These are phyloP conservation scores for Drosophila varians DNA, from an alignment of 1,140 invertebrate species.

Conservation along the genomic window DNA sequence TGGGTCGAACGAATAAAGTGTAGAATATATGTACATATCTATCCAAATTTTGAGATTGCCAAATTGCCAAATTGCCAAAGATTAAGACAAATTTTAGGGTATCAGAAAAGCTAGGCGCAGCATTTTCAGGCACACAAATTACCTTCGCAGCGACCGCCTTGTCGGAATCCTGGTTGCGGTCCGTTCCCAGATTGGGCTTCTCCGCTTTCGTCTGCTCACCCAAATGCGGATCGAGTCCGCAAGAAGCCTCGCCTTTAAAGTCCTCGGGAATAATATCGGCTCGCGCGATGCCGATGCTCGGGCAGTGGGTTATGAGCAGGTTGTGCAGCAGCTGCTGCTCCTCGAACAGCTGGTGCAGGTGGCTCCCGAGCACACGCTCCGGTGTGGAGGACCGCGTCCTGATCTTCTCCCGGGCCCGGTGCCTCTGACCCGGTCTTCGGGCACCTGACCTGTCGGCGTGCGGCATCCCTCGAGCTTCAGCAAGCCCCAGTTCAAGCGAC, in stretches of 20 bases:
- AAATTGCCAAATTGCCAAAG: no score
- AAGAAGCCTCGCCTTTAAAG: slow-evolving; percentile 4
- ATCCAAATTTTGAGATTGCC: no score
- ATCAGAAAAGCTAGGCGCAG: no score
- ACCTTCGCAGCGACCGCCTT: neutral
- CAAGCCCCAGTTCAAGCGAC: neutral
- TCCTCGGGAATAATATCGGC: neutral
- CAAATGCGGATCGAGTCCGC: neutral
- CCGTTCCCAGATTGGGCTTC: neutral
- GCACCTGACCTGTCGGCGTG: neutral
- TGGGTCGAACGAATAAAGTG: no score
- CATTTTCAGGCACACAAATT: neutral
- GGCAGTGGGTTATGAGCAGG: neutral
- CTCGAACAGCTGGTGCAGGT: slow-evolving; percentile 38
- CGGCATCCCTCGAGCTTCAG: slow-evolving; percentile 12
- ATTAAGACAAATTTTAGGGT: no score
- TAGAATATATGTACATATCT: no score
- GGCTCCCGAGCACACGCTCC: slow-evolving; percentile 14
- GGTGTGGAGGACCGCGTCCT: slow-evolving; percentile 11
- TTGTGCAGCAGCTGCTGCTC: slow-evolving; percentile 24
- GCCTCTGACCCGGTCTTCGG: neutral
- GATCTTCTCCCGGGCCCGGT: neutral
- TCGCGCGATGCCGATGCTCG: neutral
- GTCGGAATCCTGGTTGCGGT: neutral
- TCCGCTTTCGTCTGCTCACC: slow-evolving; percentile 1